Evolutionary conservation across 2,888 invertebrate species (phyloP), one percentile per base, ranked within the genome.

Genomic region (Tyria jacobaeae): DNA sequence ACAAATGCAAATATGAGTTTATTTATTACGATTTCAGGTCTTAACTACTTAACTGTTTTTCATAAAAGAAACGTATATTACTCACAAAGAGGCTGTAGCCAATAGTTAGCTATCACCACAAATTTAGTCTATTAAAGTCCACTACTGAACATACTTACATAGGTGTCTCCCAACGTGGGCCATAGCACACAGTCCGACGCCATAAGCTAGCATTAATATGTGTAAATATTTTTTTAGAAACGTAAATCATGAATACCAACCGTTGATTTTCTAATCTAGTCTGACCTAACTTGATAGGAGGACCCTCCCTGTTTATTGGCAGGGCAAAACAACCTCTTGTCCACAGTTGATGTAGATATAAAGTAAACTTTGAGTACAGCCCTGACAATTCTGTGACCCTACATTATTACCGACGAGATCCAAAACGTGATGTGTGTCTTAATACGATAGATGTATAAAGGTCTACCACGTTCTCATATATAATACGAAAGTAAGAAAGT

Each of bases 311-410:
- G 9, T 10, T 7, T 9, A 1, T 41, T 17, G 17, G 9, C 3
- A 10, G 10, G n/a, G 3, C 17, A 17, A 6, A 41, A 41, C 17
- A 41, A 41, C 17, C 7, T 9, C 17, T 41, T 10, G 7, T 41
- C n/a, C 41, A 41, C 41, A 7, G 17, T 7, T 10, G 10, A 21
- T 15, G 3, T 15, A 12, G 21, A 21, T 44, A 50, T 24, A 49
- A 41, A 1, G 48, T 34, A 17, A 51, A 60, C 39, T 35, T 73
- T 62, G 68, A 68, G 60, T 41, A 52, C 49, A 54, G 64, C 75
- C 72, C 73, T 69, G 59, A 78, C 75, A 81, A 83, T 83, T 79
- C 76, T 76, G 80, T 80, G 81, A 79, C 78, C 83, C 72, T 75
- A 79, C 76, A 83, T 83, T 82, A 84, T 79, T 82, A 80, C 68